Evolutionary conservation across 2,888 invertebrate genomes (phyloP), one percentile per base, ranked within the genome.

Genomic region (Drosophila phalerata): DNA sequence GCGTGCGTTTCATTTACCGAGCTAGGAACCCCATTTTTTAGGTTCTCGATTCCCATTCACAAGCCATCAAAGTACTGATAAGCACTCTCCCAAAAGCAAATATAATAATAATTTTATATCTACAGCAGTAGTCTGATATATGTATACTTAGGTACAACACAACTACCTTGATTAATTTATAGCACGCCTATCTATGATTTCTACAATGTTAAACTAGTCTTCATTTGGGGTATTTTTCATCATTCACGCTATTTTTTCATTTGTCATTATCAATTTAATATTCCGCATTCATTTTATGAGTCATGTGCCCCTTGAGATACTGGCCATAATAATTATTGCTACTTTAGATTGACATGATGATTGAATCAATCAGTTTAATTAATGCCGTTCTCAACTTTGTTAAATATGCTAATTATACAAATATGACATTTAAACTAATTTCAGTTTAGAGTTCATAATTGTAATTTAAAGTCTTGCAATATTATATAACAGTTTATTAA

Each of bases 131-230:
- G 3, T 9, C n/a, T 22, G 8, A 2, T 34, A 22, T 22, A 34
- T 34, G 28, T 47, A 25, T 30, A 28, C 1, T 5, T 32, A 10
- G n/a, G 3, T 19, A 34, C 3, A 49, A 13, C 10, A 22, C 1
- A 19, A 45, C 61, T 69, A 48, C 19, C n/a, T 34, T 60, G 56
- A 66, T 55, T 66, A 43, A 55, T 55, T 61, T 19, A 25, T 37
- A 19, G 5, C 56, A 37, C 38, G 34, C 42, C 9, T 38, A 34
- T 8, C 9, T 30, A 0, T 40, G 19, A 64, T 51, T 56, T 8
- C 2, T 10, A 28, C 28, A 6, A 8, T 28, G 28, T 28, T 28
- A 1, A 28, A 28, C 28, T 28, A 28, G 28, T 28, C 6, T 28
- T 6, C 1, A 43, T 51, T 30, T 40, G 8, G 28, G 9, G 13